Evolutionary conservation across 2,888 invertebrate species (phyloP), one percentile per base, ranked within the genome.

Genomic region (Ryuthela nishihirai): DNA sequence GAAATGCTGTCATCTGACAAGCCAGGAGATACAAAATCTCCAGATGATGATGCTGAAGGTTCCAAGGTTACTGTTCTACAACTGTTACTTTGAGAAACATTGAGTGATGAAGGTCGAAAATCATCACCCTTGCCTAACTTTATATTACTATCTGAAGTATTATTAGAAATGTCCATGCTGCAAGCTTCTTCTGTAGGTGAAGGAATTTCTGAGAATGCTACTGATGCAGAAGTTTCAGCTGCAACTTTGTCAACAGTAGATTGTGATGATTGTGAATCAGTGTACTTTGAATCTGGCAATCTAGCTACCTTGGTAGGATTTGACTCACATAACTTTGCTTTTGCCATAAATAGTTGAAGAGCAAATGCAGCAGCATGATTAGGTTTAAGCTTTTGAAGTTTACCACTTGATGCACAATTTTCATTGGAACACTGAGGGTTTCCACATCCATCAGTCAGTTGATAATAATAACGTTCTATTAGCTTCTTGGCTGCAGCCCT

Each of bases 351-450:
- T 60, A 94, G 77, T 70, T 88, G 85, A 67, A 94, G 83, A 9
- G 94, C 93, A 71, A 85, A 83, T 1, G 88, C 88, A 24, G 94
- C 94, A 48, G 93, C 91, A 76, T 91, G 87, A 79, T 94, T 89
- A 62, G 88, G 85, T 59, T 87, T 84, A 69, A 89, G 78, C 70
- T 83, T 83, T 70, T 83, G 80, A 77, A 90, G 88, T 78, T 85
- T 83, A 69, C 88, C 88, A 76, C 89, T 90, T 17, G 94, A 93
- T 66, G 90, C 91, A 79, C 94, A 94, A 73, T 85, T 82, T 71
- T 82, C 82, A 77, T 94, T 94, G 70, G 83, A 82, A 76, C 94
- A 94, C 69, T 81, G 80, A n/a, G 83, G 80, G 75, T 90, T 88
- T 21, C 94, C 93, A 76, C 94, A 94, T 67, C 94, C 94, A 74